A percentile compares a stretch with the other conserved stretches of the same genome.
Evolutionary conservation across 1,140 invertebrate species (phyloP).

Genomic region (Aphelinus atriplicis): DNA sequence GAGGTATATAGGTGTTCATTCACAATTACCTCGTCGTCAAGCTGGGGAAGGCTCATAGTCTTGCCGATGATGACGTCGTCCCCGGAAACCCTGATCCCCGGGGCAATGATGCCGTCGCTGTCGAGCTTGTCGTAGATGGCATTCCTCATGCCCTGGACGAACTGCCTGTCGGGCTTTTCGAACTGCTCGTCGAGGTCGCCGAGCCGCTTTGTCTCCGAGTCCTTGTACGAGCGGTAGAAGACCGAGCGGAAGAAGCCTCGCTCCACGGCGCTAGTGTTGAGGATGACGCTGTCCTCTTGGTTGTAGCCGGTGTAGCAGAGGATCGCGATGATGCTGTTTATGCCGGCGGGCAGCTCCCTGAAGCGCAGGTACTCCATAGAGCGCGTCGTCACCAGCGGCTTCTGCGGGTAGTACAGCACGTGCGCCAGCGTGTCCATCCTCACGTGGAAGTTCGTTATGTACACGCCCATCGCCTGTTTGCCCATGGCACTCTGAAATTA

Average conservation of each 20-base stretch:
- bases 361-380: conserved; percentile 98
- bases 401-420: conserved; percentile 97
- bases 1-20: neutral
- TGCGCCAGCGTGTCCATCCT: conserved; percentile 99
- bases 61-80: conserved; percentile 99
- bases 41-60: conserved; percentile 68
- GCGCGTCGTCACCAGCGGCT: conserved; percentile 95
- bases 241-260: conserved; percentile 97
- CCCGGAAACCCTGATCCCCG: conserved; percentile 95
- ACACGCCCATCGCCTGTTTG: conserved; percentile 99
- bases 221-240: conserved; percentile 98
- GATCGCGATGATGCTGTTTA: conserved; percentile 99
- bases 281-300: conserved; percentile 98
- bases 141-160: conserved; percentile 95
- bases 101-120: conserved; percentile 98
- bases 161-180: conserved; percentile 93
- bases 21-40: conserved; percentile 43
- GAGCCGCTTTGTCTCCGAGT: conserved; percentile 92
- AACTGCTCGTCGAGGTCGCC: conserved; percentile 97
- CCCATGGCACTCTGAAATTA: conserved; percentile 91
- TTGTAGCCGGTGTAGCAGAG: conserved; percentile 99
- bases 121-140: conserved; percentile 98
- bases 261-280: conserved; percentile 97
- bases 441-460: conserved; percentile 98
- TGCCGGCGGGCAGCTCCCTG: conserved; percentile 93